A percentile compares a stretch with the other conserved stretches of the same genome.
Conservation (phyloP, 1,140 invertebrate species). For the Luehdorfia chinensis region DNA sequence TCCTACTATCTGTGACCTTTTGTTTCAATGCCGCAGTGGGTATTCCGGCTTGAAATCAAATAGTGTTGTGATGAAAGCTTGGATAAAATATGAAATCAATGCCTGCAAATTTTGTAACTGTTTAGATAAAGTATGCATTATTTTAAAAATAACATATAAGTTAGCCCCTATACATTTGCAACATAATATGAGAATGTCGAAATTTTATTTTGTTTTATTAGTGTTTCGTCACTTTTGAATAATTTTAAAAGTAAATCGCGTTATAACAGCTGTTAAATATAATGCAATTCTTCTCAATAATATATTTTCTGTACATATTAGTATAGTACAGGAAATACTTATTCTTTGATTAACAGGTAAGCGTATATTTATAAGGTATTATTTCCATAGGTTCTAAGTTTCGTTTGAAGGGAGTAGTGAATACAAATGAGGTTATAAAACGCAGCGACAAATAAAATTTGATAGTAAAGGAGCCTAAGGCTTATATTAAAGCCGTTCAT, state of each 20-base stretch:
- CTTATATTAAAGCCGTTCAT: slow-evolving; percentile 37
- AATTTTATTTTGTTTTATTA: neutral
- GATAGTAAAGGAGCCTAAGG: slow-evolving; percentile 46
- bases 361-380: slow-evolving; percentile 11
- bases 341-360: slow-evolving; percentile 8
- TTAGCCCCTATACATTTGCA: no score
- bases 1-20: slow-evolving; percentile 15
- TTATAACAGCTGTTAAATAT: no score
- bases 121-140: neutral
- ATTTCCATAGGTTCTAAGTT: slow-evolving; percentile 17
- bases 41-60: slow-evolving; percentile 12
- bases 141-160: no score
- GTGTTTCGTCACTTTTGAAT: neutral
- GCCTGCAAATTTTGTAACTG: neutral
- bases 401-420: slow-evolving; percentile 45
- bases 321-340: slow-evolving; percentile 12
- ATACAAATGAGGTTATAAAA: slow-evolving; percentile 64
- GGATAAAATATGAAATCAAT: slow-evolving; percentile 12
- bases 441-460: slow-evolving; percentile 52
- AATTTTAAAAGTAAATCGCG: no score
- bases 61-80: slow-evolving; percentile 11
- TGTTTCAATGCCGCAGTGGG: slow-evolving; percentile 1
- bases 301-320: no score
- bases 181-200: no score
- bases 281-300: no score